Percentiles rank a stretch among this genome's conserved stretches.
phyloP scores from a whole-genome alignment of 2,888 invertebrate genomes.

The Camponotus fellah region DNA sequence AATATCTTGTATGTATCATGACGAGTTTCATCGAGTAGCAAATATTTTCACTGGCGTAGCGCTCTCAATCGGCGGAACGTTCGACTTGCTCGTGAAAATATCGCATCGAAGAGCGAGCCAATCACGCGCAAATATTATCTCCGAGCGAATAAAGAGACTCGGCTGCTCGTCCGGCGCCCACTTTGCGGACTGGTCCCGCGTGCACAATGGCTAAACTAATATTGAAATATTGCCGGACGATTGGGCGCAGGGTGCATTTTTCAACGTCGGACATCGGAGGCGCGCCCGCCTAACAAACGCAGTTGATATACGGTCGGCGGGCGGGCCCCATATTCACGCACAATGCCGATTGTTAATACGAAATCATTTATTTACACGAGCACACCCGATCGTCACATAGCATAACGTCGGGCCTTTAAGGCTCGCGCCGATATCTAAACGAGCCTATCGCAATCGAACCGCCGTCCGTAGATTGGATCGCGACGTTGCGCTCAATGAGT shows the following conservation, averaged over 20 bases:
- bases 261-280: slow-evolving; percentile 82
- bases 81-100: slow-evolving; percentile 61
- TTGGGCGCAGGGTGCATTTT: slow-evolving; percentile 80
- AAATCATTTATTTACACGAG: slow-evolving; percentile 80
- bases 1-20: slow-evolving; percentile 20
- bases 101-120: slow-evolving; percentile 54
- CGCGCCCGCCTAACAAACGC: slow-evolving; percentile 82
- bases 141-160: slow-evolving; percentile 53
- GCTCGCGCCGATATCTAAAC: slow-evolving; percentile 52
- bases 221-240: slow-evolving; percentile 85
- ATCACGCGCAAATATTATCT: slow-evolving; percentile 71
- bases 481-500: slow-evolving; percentile 65
- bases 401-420: slow-evolving; percentile 11
- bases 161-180: slow-evolving; percentile 52
- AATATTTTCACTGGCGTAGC: slow-evolving; percentile 68
- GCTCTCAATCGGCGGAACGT: slow-evolving; percentile 40
- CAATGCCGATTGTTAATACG: slow-evolving; percentile 79
- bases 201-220: slow-evolving; percentile 84
- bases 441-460: slow-evolving; percentile 48
- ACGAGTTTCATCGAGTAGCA: slow-evolving; percentile 45
- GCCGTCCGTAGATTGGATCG: slow-evolving; percentile 52
- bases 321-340: slow-evolving; percentile 53
- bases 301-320: slow-evolving; percentile 79
- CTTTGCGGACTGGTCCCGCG: slow-evolving; percentile 54
- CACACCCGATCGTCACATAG: slow-evolving; percentile 65